Evolutionary conservation across 1,140 invertebrate genomes (phyloP), one percentile per base, ranked within the genome.

Genomic region (Dreissena polymorpha): DNA sequence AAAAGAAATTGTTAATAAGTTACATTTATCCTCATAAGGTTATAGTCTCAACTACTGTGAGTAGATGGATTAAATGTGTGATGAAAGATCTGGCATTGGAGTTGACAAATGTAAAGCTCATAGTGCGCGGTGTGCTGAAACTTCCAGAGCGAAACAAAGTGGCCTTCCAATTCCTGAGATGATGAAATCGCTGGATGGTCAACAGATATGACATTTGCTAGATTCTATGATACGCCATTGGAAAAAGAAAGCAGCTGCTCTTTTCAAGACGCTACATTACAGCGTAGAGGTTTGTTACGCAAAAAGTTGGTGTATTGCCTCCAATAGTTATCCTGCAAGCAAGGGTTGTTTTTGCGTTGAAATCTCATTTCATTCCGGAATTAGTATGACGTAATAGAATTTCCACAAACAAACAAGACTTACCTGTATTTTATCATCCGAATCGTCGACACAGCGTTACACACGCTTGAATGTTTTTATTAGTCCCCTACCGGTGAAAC

Each of bases 21-120:
- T n/a, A n/a, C n/a, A n/a, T n/a, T n/a, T n/a, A n/a, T n/a, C n/a
- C n/a, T n/a, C n/a, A n/a, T n/a, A n/a, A 85, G 65, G 10, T 65
- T 25, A 79, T 82, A 10, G 29, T 60, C 2, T 70, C 27, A 57
- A 51, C 49, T 23, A 83, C 85, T 29, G 68, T 86, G 10, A 70
- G 74, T 55, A 0, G 69, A 53, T 84, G 83, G 83, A 73, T 84
- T 51, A 82, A 82, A 74, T 51, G 13, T 21, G 50, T 68, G 64
- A 51, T 80, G 69, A 13, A 1, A 5, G 18, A 3, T 8, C 63
- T 21, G 75, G 75, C 0, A 80, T 80, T 7, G 65, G 53, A 6
- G 49, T 23, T 68, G 51, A 67, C 5, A 55, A 57, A 57, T 69
- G 25, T 39, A 78, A 51, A 21, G 16, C 75, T 49, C 60, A 68